Evolutionary conservation across 2,797 vertebrate species (phyloP).

Genomic region (Calcarius lapponicus): DNA sequence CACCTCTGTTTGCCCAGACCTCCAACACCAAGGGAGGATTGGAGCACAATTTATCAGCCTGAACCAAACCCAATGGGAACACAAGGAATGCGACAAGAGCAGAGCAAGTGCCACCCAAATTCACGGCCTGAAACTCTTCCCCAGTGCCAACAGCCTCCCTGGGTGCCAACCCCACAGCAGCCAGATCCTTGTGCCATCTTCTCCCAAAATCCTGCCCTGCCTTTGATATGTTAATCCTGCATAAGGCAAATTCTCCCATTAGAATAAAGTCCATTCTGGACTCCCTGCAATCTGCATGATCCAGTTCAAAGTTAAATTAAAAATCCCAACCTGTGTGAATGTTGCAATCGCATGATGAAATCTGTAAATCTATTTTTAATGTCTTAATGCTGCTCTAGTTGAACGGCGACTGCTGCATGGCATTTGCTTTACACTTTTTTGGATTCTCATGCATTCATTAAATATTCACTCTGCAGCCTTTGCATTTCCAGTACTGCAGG

Average conservation of each 20-base stretch:
- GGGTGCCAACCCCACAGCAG: not conserved
- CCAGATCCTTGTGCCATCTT: constrained; percentile 27
- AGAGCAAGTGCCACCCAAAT: not conserved
- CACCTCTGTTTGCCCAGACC: not conserved
- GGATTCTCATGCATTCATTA: constrained; percentile 53
- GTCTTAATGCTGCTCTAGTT: constrained; percentile 27
- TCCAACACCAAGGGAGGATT: fast-evolving
- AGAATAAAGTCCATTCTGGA: constrained; percentile 59
- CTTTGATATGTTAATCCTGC: constrained; percentile 65
- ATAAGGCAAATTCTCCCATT: constrained; percentile 59
- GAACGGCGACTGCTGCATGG: not conserved
- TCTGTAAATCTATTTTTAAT: constrained; percentile 68
- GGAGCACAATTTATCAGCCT: not conserved
- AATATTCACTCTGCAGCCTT: constrained; percentile 48
- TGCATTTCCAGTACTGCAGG: constrained; percentile 62
- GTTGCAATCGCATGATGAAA: constrained; percentile 65
- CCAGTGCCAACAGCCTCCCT: not conserved
- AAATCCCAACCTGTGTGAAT: constrained; percentile 62
- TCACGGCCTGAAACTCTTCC: not conserved
- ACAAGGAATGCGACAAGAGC: not conserved
- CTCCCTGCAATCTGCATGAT: constrained; percentile 50
- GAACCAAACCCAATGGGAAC: not conserved
- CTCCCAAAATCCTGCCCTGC: constrained; percentile 30
- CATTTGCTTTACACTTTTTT: constrained; percentile 42
- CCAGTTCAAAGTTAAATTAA: constrained; percentile 69